Percentiles rank a stretch among this genome's conserved stretches.
Evolutionary conservation across 2,797 vertebrate genomes (phyloP).

Genomic region (Cottoperca gobio): DNA sequence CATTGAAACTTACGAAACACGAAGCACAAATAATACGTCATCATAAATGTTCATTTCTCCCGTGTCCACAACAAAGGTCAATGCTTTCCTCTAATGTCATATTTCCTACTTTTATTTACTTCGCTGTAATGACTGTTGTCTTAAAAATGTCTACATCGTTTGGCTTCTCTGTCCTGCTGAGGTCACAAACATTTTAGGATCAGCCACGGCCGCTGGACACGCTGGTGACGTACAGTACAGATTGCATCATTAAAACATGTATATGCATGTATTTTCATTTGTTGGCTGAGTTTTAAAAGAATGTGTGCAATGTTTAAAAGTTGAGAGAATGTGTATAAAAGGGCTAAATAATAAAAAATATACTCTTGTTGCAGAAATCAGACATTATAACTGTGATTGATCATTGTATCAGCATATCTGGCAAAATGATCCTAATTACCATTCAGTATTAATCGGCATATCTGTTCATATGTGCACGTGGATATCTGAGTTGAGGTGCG

Average conservation of each 20-base stretch:
- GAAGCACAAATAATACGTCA: not conserved
- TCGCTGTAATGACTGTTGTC: too few relatives aligned
- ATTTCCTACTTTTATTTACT: not conserved
- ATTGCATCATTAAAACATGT: not conserved
- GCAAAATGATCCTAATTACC: not conserved
- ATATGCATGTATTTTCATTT: not conserved
- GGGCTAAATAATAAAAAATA: not conserved
- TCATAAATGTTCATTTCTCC: not conserved
- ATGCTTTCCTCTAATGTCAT: not conserved
- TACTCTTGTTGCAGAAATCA: not conserved
- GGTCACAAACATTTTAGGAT: not conserved
- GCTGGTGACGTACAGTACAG: not conserved
- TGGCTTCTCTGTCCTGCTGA: not conserved
- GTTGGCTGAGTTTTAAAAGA: not conserved
- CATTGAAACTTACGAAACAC: rapidly evolving
- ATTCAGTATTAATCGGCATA: not conserved
- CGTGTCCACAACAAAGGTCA: not conserved
- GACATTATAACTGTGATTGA: not conserved
- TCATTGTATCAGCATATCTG: not conserved
- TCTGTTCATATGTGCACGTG: not conserved
- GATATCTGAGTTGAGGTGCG: not conserved
- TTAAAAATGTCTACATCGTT: not conserved
- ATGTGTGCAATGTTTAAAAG: not conserved
- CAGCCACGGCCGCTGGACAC: not conserved
- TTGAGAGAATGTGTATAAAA: not conserved